Evolutionary conservation across 30 jellyfish, hydroid and myxozoan species (phyloP), one percentile per base, ranked within the genome.

Genomic region (Hydractinia echinata): DNA sequence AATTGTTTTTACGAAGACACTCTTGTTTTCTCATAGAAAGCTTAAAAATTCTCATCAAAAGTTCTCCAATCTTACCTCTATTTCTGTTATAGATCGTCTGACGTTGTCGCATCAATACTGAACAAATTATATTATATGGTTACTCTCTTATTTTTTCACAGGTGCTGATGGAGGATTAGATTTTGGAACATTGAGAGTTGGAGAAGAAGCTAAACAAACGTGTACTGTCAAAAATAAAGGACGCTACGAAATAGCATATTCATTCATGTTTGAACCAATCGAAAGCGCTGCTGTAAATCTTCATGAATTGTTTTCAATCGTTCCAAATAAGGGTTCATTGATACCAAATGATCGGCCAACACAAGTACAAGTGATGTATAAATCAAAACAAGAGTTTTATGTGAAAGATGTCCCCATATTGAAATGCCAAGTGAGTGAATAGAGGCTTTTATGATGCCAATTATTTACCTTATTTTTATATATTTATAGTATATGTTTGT

Each of bases 91-190:
- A n/a, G n/a, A n/a, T n/a, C n/a, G n/a, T n/a, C n/a, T n/a, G n/a
- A n/a, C n/a, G n/a, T n/a, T n/a, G n/a, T n/a, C n/a, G n/a, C n/a
- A n/a, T n/a, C n/a, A n/a, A 30, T 30, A 30, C 2, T 30, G 2
- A 30, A 30, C 44, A 30, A 30, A 2, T 30, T 30, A 30, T 30
- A 30, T 30, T n/a, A n/a, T n/a, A n/a, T n/a, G n/a, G n/a, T n/a
- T n/a, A 2, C 44, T 30, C 2, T 30, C 44, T 30, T 2, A 2
- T 2, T 30, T 21, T 21, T 66, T 66, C 4, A 4, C 18, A 92
- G 98, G 98, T 50, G 96, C 98, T 44, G 98, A 92, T 87, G 98
- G 98, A 51, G 96, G 96, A 4, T 87, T 92, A 10, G 98, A 92
- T 77, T 92, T 92, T 55, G 96, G 95, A 6, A 85, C 91, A 16